These are phyloP conservation scores for Homarus gammarus DNA, from an alignment of 2,888 invertebrate genomes.

Conservation along the genomic window DNA sequence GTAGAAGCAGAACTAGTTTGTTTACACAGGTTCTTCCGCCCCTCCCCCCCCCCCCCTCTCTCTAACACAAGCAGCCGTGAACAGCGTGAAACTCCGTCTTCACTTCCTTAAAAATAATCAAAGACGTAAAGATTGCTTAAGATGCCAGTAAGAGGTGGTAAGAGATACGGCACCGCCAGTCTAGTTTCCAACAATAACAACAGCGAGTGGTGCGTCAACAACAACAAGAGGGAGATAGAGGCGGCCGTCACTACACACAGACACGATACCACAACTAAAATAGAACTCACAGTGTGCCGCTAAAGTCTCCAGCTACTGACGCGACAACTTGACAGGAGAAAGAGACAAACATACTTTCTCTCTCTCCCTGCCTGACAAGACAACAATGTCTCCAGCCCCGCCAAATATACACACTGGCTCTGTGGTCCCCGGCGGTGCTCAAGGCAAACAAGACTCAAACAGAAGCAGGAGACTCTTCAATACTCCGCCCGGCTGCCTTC, in stretches of 20 bases:
- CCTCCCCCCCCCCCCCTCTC: too few species aligned
- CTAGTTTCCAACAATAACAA: neutral
- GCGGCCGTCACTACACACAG: neutral
- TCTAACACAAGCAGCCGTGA: too few species aligned
- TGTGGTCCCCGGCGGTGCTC: neutral
- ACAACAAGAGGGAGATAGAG: neutral
- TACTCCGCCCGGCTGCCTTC: neutral
- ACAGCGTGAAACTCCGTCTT: too few species aligned
- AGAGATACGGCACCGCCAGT: neutral
- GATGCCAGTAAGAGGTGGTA: neutral
- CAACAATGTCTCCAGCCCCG: neutral
- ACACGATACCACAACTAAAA: neutral
- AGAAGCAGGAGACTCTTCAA: neutral
- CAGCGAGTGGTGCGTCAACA: neutral
- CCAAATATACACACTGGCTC: neutral
- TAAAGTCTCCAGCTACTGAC: neutral
- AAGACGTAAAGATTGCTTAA: too few species aligned
- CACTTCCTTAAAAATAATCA: too few species aligned
- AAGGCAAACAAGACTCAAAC: neutral
- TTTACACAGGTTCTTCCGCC: too few species aligned
- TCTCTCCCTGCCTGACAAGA: neutral
- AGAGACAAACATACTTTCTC: neutral
- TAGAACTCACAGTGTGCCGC: neutral
- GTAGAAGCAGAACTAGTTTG: too few species aligned
- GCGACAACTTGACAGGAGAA: neutral